Percentiles rank a stretch among this genome's conserved stretches.
These are phyloP conservation scores for Scelioninae gen. 2 DNA, from an alignment of 2,888 invertebrate species.

Conservation along the genomic window DNA sequence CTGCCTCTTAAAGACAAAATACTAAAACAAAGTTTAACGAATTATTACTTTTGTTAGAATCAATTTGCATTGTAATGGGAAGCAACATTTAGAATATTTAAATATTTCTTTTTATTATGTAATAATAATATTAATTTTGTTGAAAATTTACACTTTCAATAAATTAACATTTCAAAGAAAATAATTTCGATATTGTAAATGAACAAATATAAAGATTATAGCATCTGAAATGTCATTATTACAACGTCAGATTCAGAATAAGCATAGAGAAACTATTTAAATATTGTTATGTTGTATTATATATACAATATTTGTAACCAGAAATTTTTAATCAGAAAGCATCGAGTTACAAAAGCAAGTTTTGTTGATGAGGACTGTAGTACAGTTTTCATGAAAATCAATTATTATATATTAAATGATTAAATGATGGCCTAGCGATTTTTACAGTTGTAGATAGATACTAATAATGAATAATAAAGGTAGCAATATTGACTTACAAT, in stretches of 20 bases:
- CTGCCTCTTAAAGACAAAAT: neutral
- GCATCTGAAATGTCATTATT: constrained; percentile 25
- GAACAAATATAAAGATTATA: neutral
- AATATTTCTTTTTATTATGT: too few relatives aligned
- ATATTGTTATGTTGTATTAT: neutral
- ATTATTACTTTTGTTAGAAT: too few relatives aligned
- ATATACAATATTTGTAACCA: neutral
- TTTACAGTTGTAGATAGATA: constrained; percentile 15
- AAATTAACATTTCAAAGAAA: too few relatives aligned
- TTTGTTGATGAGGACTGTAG: neutral
- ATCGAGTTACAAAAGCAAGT: constrained; percentile 18
- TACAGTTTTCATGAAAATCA: too few relatives aligned
- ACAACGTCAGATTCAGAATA: neutral
- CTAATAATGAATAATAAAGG: constrained; percentile 28
- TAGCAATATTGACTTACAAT: constrained; percentile 29
- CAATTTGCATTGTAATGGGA: too few relatives aligned
- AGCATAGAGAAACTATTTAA: constrained; percentile 11
- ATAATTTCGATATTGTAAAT: too few relatives aligned
- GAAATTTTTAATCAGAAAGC: constrained; percentile 44
- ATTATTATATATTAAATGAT: too few relatives aligned
- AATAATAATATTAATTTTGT: too few relatives aligned
- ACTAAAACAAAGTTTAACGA: too few relatives aligned
- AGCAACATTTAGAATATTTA: too few relatives aligned
- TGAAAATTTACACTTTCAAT: too few relatives aligned
- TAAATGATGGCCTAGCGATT: neutral